Base-by-base conservation (phyloP, 2,113 vertebrate genomes). In the Brachionichthys hirsutus region DNA sequence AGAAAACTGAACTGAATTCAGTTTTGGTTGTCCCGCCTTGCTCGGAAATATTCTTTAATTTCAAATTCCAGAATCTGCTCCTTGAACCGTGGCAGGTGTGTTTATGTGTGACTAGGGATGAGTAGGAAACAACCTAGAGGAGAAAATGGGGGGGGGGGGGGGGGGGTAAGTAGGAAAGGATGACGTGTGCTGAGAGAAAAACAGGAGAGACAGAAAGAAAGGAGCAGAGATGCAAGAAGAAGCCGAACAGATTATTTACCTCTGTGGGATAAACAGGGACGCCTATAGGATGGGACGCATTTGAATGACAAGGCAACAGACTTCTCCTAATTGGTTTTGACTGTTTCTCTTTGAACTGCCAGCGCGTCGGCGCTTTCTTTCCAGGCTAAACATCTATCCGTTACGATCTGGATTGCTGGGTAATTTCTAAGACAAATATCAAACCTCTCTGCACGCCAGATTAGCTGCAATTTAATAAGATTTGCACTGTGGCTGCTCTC, bases 321-420 rank as follows among this genome's bases (percentile, higher is more conserved):
- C 86, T 85, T 70, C 69, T 67, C 54, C 59, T 85, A 84, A 87
- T 88, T 88, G 87, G 78, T 89, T 89, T 77, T 75, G 75, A 84
- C 84, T 77, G 62, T 54, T 36, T 81, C 47, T 71, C 78, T 87
- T 87, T 89, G 88, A 88, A 82, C 76, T 71, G 75, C 67, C 12
- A 22, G 46, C 64, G 56, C 3, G 17, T 52, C 1, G 52, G 43
- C 1, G 83, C 52, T 68, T 54, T 11, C 61, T 82, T 83, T 80
- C 62, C 63, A 78, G 81, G 79, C 73, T 9, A 70, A 65, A 67
- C 52, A 3, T 49, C 65, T 85, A 83, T 85, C 87, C 55, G 49
- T 3, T 1, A 9, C 56, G 6, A 88, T 84, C 81, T 81, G 65
- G 58, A 78, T 72, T 24, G 70, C 73, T 49, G 49, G 66, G 62